Percentiles rank a stretch among this genome's conserved stretches.
phyloP scores from a whole-genome alignment of 2,797 vertebrate genomes.

The Cynopterus sphinx region DNA sequence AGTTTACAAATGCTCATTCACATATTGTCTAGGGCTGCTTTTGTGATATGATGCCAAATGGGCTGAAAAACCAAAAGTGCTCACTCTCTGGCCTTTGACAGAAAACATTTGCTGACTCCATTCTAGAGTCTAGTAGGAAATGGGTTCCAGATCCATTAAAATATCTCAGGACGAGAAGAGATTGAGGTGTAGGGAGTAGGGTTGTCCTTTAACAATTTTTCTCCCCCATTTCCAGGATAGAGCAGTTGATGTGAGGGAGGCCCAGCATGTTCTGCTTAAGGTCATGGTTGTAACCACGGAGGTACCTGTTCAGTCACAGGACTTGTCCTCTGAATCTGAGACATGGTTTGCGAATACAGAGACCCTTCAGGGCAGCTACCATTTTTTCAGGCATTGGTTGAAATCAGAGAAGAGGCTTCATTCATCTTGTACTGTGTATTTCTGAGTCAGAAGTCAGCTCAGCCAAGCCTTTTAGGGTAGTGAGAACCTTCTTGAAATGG shows the following conservation, averaged over 20 bases:
- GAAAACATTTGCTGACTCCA: background rate
- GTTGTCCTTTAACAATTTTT: background rate
- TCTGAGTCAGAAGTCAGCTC: background rate
- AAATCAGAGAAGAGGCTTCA: background rate
- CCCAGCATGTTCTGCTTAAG: background rate
- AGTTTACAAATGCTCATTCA: background rate
- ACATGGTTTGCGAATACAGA: background rate
- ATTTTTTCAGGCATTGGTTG: too few species aligned
- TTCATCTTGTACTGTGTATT: background rate
- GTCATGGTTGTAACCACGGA: background rate
- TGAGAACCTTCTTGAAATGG: background rate
- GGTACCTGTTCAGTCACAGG: background rate
- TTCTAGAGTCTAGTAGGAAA: background rate
- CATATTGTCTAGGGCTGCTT: background rate
- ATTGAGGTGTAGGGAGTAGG: background rate
- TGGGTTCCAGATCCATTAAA: background rate
- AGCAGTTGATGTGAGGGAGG: too few species aligned
- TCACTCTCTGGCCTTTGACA: background rate
- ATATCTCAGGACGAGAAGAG: background rate
- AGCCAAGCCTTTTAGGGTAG: background rate
- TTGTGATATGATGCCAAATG: background rate
- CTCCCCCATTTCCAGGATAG: background rate
- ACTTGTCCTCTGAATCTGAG: background rate
- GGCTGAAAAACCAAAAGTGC: background rate
- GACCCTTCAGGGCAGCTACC: rapidly evolving